These are phyloP conservation scores for Galeopsomyia nigrocyanea DNA, from an alignment of 2,888 invertebrate genomes.

Conservation along the genomic window DNA sequence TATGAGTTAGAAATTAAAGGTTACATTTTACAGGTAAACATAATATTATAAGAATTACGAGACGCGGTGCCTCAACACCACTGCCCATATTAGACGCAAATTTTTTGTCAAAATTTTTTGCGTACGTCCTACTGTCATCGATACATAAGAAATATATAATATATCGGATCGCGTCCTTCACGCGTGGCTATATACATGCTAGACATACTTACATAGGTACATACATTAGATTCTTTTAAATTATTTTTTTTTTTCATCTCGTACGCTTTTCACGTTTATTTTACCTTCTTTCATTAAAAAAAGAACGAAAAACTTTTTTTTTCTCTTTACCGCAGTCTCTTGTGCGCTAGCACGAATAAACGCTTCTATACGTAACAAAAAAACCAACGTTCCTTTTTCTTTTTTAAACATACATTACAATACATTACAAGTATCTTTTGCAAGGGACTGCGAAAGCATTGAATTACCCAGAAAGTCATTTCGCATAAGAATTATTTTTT, in stretches of 20 bases:
- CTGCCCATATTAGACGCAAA: constrained; percentile 34
- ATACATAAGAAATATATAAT: constrained; percentile 47
- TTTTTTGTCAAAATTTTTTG: constrained; percentile 24
- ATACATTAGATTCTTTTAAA: constrained; percentile 46
- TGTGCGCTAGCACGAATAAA: constrained; percentile 47
- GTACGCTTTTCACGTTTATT: constrained; percentile 3
- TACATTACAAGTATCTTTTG: constrained; percentile 39
- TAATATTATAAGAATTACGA: constrained; percentile 27
- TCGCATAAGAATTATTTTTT: constrained; percentile 29
- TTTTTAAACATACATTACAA: constrained; percentile 43
- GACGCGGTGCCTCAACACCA: constrained; percentile 28
- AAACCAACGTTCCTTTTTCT: constrained; percentile 30
- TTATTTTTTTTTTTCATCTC: constrained; percentile 8
- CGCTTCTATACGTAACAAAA: constrained; percentile 37
- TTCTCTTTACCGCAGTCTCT: constrained; percentile 29
- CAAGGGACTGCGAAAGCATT: constrained; percentile 27
- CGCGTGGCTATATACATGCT: constrained; percentile 50
- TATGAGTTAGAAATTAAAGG: neutral
- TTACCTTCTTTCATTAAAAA: constrained; percentile 14
- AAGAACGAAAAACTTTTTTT: constrained; percentile 35
- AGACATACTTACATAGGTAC: constrained; percentile 50
- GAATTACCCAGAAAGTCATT: constrained; percentile 27
- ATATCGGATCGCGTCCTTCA: constrained; percentile 43
- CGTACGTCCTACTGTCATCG: constrained; percentile 28
- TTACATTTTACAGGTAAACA: neutral